Conservation (phyloP, 2,888 invertebrate genomes). For the Agrenia bidenticulata region DNA sequence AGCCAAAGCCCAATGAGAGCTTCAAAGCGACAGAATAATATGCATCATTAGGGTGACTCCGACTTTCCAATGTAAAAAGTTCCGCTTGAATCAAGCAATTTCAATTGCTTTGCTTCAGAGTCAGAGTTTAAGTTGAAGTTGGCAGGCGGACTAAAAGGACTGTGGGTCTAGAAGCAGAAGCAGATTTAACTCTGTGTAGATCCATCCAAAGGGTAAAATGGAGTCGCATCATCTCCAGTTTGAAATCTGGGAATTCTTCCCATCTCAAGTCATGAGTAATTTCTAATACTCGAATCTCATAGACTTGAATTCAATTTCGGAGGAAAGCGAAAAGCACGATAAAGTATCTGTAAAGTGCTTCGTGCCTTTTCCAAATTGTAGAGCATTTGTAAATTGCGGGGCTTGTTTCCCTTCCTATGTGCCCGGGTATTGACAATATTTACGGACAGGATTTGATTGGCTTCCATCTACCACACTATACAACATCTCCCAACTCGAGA, state of each 20-base stretch:
- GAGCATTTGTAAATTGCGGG: conserved; percentile 21
- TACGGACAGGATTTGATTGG: conserved; percentile 20
- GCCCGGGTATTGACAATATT: conserved; percentile 20
- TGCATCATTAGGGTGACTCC: conserved; percentile 20
- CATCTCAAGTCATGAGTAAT: neutral
- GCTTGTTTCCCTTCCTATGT: conserved; percentile 12
- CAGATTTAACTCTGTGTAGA: no score
- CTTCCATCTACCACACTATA: neutral
- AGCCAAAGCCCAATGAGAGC: neutral
- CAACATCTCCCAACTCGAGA: no score
- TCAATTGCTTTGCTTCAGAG: conserved; percentile 15
- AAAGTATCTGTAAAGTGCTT: conserved; percentile 10
- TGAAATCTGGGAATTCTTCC: no score
- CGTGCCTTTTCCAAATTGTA: conserved; percentile 20
- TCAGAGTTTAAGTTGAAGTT: neutral
- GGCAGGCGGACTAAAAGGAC: no score
- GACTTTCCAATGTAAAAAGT: neutral
- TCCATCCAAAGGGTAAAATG: no score
- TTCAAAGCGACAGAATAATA: conserved; percentile 17
- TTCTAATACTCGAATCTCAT: neutral
- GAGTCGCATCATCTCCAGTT: no score
- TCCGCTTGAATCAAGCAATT: conserved; percentile 4
- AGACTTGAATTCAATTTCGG: neutral
- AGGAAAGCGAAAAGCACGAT: neutral
- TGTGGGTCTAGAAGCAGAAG: no score